Conservation (phyloP, 2,113 vertebrate genomes). For the Rostratula benghalensis region DNA sequence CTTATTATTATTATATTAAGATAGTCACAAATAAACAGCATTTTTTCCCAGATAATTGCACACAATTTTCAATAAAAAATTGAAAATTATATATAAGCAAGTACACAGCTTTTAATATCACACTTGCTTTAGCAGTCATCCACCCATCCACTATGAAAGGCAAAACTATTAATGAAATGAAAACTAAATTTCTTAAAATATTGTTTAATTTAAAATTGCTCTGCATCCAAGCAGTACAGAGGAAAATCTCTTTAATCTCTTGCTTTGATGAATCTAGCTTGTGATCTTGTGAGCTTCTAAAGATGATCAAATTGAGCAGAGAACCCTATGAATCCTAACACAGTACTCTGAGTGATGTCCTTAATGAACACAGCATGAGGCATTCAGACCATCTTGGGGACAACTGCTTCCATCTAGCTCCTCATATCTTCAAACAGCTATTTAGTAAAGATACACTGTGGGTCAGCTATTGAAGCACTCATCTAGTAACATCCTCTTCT, state of each 20-base stretch:
- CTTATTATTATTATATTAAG: not conserved
- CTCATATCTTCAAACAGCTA: conserved; percentile 31
- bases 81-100: not conserved
- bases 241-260: conserved; percentile 41
- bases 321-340: conserved; percentile 18
- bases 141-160: not conserved
- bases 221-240: conserved; percentile 2
- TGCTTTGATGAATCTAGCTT: conserved; percentile 51
- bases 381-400: conserved; percentile 51
- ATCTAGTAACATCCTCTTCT: not conserved
- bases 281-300: conserved; percentile 52
- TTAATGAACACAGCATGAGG: conserved; percentile 58
- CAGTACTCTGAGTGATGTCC: not conserved
- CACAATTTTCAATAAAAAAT: not conserved
- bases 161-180: not conserved
- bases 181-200: conserved; percentile 21
- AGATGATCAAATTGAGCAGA: conserved; percentile 46
- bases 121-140: not conserved
- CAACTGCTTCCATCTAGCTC: conserved; percentile 23
- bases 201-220: conserved; percentile 38
- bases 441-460: conserved; percentile 5
- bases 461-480: conserved; percentile 13
- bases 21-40: not conserved
- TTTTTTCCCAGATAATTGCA: not conserved
- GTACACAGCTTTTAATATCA: not conserved